Conservation (phyloP, 2,888 invertebrate genomes). For the Agrotis clavis region DNA sequence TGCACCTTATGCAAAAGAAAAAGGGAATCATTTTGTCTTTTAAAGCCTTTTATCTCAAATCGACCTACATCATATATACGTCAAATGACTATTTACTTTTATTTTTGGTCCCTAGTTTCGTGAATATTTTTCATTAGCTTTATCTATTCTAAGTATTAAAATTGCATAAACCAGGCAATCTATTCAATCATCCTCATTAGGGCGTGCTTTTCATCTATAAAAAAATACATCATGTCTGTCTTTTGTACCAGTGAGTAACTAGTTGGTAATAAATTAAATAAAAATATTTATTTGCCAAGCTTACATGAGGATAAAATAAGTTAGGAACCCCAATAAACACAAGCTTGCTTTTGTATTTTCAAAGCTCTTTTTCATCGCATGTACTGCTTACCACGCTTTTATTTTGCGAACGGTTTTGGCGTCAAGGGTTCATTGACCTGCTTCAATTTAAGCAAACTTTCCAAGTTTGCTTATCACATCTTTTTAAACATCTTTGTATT, state of each 20-base stretch:
- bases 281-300: constrained; percentile 2
- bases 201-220: constrained; percentile 12
- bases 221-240: constrained; percentile 22
- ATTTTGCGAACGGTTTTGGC: constrained; percentile 37
- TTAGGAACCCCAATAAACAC: constrained; percentile 11
- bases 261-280: constrained; percentile 13
- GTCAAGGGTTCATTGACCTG: constrained; percentile 48
- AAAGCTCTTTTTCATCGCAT: constrained; percentile 22
- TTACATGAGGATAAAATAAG: neutral
- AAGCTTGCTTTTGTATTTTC: constrained; percentile 16
- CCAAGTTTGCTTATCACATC: too few species aligned
- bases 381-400: constrained; percentile 15
- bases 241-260: constrained; percentile 10
- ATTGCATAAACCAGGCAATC: too few species aligned
- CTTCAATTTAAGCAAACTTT: constrained; percentile 27
- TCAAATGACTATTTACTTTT: neutral
- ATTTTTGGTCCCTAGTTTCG: neutral
- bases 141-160: too few species aligned
- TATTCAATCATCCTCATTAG: constrained; percentile 8
- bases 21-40: neutral
- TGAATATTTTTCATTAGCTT: neutral
- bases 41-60: too few species aligned
- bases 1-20: neutral
- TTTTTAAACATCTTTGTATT: constrained; percentile 14
- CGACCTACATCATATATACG: neutral